Evolutionary conservation across 2,797 vertebrate genomes (phyloP), one percentile per base, ranked within the genome.

Genomic region (Eremophila alpestris): DNA sequence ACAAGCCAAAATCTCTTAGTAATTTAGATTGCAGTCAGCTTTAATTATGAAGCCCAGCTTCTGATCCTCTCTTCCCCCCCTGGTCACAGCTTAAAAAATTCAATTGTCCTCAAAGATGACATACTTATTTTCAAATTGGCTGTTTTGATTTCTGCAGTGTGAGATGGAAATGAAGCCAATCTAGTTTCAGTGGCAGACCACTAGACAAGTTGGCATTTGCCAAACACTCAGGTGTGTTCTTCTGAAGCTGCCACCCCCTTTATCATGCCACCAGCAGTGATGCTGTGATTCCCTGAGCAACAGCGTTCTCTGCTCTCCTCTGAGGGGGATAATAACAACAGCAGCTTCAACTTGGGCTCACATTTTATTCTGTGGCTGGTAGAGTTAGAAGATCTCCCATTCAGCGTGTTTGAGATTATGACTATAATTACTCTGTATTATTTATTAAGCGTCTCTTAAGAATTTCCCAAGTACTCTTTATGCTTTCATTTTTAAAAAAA

Each of bases 1-100:
- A 73, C 54, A 69, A 83, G 54, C 51, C 49, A 64, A 78, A 87
- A 62, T 76, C 30, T 84, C 52, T 74, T 45, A 7, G 18, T 55
- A 70, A 91, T 87, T 84, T 77, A 90, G 63, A 74, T 26, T 94
- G 64, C 56, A 87, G 83, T 88, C 90, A 77, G 4, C 87, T 84
- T 91, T 63, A 59, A 79, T 93, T 87, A 90, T 9, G 45, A 84
- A 67, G 11, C 46, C 43, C 9, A 80, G 11, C 38, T 84, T 93
- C 73, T 89, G 70, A 87, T 91, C 32, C 24, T 60, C 29, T 91
- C 34, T 74, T 86, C 71, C 77, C 19, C 54, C 41, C 21, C 22
- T 58, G 49, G 68, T 85, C 81, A 74, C 0, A 1, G 41, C 69
- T 86, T 86, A 36, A 59, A 90, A 77, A 89, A 84, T 60, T 51